Evolutionary conservation across 2,797 vertebrate species (phyloP), one percentile per base, ranked within the genome.

Genomic region (Thaleichthys pacificus): DNA sequence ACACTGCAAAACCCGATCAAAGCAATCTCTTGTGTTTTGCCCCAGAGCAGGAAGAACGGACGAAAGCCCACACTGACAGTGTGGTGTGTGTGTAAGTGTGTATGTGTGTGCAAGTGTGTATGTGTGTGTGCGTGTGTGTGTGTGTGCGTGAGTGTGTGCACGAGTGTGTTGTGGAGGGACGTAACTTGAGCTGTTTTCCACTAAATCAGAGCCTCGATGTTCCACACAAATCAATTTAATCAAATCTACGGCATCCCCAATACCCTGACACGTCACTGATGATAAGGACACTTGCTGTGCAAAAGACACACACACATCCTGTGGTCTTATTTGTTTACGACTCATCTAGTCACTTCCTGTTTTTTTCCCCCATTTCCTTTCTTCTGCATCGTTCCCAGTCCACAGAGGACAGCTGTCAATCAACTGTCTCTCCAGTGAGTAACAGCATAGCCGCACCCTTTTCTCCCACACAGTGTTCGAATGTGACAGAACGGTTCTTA

Each of bases 1-100:
- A 80, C 73, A 35, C 22, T 19, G 61, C 75, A 47, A 73, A 73
- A 65, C 70, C 69, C 61, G 77, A 84, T 86, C 79, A 84, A 86
- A 82, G 83, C 26, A 22, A 70, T 69, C 66, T 65, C 28, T 49
- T 57, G 68, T 74, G 74, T 72, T 74, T 72, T 70, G 81, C 67
- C 75, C 81, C 54, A 66, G 62, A 78, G 82, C 76, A 68, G 57
- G 15, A 60, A 62, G 74, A 60, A 66, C 7, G 62, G 66, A 42
- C 54, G 30, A 71, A 47, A 74, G 68, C 66, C 66, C 75, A 60
- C 58, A 64, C 49, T 56, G 61, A 22, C 57, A 63, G 61, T 38
- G 35, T 32, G 19, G 54, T 35, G 32, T 72, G 65, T 51, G 54
- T 61, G 63, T 26, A 62, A 58, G 67, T 21, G 57, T 63, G 32